These are phyloP conservation scores for Miichthys miiuy DNA, from an alignment of 2,797 vertebrate genomes.

Conservation along the genomic window DNA sequence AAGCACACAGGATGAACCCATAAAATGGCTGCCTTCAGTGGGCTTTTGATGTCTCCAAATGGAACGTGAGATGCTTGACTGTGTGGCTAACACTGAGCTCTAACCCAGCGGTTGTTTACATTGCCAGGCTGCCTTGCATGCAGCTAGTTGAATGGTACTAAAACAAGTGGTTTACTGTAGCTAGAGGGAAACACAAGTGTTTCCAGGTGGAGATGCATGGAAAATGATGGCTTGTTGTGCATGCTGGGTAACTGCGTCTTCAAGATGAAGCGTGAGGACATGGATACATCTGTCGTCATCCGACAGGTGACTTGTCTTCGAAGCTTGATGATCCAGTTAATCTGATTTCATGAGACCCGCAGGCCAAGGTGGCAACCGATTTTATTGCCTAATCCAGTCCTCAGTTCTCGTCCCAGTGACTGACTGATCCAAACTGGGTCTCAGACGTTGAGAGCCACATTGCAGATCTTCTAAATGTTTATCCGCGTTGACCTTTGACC, in stretches of 20 bases:
- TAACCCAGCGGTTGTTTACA: constrained; percentile 70
- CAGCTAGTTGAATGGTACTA: constrained; percentile 67
- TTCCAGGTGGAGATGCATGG: constrained; percentile 77
- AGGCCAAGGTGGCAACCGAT: not conserved
- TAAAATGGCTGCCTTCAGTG: constrained; percentile 72
- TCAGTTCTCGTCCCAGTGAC: not conserved
- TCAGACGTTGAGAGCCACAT: not conserved
- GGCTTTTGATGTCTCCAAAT: constrained; percentile 75
- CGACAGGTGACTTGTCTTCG: constrained; percentile 4
- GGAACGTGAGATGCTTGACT: constrained; percentile 75
- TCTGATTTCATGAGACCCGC: constrained; percentile 19
- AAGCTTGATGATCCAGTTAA: constrained; percentile 10
- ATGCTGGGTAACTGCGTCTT: constrained; percentile 73
- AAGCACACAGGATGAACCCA: constrained; percentile 75
- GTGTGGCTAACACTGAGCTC: constrained; percentile 76
- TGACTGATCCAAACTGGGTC: constrained; percentile 4
- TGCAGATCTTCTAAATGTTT: constrained; percentile 3
- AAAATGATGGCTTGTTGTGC: constrained; percentile 69
- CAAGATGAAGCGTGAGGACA: not conserved
- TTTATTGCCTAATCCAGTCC: not conserved
- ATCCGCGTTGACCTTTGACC: constrained; percentile 27
- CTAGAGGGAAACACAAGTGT: constrained; percentile 47
- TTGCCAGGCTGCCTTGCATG: constrained; percentile 74
- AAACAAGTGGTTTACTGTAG: constrained; percentile 63
- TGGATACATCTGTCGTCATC: constrained; percentile 18